phyloP scores from a whole-genome alignment of 1,140 invertebrate species.

The Cepaea nemoralis region DNA sequence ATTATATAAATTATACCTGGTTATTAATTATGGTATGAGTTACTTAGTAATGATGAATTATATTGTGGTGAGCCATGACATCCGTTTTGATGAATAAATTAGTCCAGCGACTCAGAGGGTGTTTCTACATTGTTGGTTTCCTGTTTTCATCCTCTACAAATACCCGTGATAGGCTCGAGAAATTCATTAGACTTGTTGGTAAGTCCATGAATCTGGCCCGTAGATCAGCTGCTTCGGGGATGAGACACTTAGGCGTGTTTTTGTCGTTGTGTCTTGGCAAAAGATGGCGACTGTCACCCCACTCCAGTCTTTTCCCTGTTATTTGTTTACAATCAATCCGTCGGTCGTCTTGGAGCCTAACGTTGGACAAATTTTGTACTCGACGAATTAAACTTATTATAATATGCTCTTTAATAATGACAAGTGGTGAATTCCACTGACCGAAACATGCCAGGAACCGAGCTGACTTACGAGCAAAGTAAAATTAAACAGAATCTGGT shows the following conservation, averaged over 20 bases:
- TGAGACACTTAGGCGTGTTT: neutral
- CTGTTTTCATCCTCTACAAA: neutral
- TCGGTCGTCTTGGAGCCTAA: no score
- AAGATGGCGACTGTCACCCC: neutral
- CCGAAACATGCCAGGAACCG: no score
- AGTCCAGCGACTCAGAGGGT: slow-evolving; percentile 31
- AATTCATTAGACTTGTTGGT: neutral
- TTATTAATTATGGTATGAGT: neutral
- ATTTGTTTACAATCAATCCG: neutral
- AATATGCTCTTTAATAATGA: no score
- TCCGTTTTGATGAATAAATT: slow-evolving; percentile 38
- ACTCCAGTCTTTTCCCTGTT: neutral
- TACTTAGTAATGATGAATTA: neutral
- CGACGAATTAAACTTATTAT: no score
- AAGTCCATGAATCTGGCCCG: neutral
- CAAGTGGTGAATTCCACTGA: no score
- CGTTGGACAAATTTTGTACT: no score
- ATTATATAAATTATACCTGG: no score
- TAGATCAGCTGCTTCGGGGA: neutral
- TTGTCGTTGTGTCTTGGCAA: neutral
- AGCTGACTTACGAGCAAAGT: no score
- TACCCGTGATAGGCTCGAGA: neutral
- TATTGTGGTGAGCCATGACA: neutral
- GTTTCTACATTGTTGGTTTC: slow-evolving; percentile 23
- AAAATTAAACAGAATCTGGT: no score